A percentile compares a stretch with the other conserved stretches of the same genome.
Conservation (phyloP, 2,797 vertebrate species). For the Xiphophorus birchmanni region DNA sequence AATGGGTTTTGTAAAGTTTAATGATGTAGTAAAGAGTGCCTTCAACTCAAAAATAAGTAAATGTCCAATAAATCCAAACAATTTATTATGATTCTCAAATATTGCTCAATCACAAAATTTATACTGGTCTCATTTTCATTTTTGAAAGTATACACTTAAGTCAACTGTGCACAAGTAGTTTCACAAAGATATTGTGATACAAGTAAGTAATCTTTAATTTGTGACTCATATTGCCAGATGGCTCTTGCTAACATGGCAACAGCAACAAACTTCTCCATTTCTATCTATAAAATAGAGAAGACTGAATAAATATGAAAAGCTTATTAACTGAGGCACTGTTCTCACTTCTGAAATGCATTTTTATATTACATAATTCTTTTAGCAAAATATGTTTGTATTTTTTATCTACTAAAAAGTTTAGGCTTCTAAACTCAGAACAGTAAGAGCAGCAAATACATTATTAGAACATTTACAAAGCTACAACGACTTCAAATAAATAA, state of each 20-base stretch:
- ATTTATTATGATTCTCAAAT: too few relatives aligned
- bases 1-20: background rate
- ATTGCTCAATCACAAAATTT: background rate
- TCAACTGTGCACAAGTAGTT: background rate
- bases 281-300: background rate
- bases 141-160: background rate
- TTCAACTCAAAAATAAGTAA: background rate
- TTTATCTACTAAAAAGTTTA: background rate
- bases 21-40: background rate
- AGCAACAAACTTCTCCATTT: background rate
- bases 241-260: background rate
- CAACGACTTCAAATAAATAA: background rate
- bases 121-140: background rate
- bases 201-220: background rate
- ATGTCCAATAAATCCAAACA: background rate
- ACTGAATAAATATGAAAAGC: background rate
- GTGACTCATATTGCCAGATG: background rate
- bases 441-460: background rate
- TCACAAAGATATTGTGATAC: background rate
- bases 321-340: background rate
- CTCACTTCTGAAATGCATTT: background rate
- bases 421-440: background rate
- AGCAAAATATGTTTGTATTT: background rate
- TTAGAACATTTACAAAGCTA: background rate
- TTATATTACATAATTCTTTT: too few relatives aligned